Evolutionary conservation across 2,113 vertebrate genomes (phyloP), one percentile per base, ranked within the genome.

Genomic region (Malaclemys terrapin): DNA sequence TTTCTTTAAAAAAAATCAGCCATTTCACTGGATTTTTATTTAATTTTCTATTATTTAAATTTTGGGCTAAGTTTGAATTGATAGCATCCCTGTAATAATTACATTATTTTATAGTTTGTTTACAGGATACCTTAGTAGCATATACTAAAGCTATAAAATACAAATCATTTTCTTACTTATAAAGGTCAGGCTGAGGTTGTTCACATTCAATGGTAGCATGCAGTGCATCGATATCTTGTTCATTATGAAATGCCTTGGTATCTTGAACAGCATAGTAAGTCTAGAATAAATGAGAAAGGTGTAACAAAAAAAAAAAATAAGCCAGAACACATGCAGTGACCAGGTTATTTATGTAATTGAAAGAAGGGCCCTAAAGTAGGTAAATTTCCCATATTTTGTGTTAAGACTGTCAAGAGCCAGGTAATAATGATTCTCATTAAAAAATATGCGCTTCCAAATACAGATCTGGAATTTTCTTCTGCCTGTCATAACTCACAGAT

Each of bases 131-230:
- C 17, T 89, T 85, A 87, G 79, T 89, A 25, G 5, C 11, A 78
- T 78, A 47, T 14, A 47, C 24, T 47, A 78, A 78, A 11, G 10
- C 42, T 78, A 93, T 92, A 1, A 59, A 22, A n/a, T 86, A 81
- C 84, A n/a, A 59, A 85, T 35, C 27, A 59, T 50, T 84, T 59
- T 97, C 99, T 99, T 97, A 99, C 99, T 99, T 99, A 98, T 99
- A 99, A 89, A 99, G 99, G 97, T 99, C 99, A 3, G 99, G 99
- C 95, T 99, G 99, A 9, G 99, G 99, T 97, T 99, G 99, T 98
- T 99, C 99, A 97, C 99, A 99, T 98, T 99, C 99, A 88, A 99
- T 99, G 5, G 99, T 99, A 54, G 99, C 99, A 1, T 99, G 99
- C 6, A 99, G 97, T 14, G 98, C 97, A 84, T 99, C 99, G 0